Conservation (phyloP, 2,888 invertebrate species). For the Acanthoscelides obtectus region DNA sequence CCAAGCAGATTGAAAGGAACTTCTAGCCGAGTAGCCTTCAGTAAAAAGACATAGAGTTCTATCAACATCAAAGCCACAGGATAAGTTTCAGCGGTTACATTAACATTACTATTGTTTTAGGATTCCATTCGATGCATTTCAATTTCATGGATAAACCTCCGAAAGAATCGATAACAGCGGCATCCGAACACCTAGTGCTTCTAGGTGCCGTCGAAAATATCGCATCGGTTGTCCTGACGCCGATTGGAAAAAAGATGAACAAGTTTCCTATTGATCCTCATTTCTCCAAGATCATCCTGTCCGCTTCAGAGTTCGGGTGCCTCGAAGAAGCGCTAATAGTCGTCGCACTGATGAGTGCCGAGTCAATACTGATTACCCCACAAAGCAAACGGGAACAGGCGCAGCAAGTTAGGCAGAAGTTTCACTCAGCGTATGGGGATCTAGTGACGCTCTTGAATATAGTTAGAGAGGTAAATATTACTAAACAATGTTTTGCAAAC, state of each 20-base stretch:
- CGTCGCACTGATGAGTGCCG: slow-evolving; percentile 83
- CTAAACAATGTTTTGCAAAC: neutral
- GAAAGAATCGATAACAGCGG: slow-evolving; percentile 62
- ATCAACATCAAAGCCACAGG: too few relatives aligned
- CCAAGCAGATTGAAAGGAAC: too few relatives aligned
- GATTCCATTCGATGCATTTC: slow-evolving; percentile 75
- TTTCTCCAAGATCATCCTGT: slow-evolving; percentile 44
- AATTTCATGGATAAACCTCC: slow-evolving; percentile 90
- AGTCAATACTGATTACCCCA: slow-evolving; percentile 76
- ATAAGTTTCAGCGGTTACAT: too few relatives aligned
- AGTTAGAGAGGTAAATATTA: slow-evolving; percentile 63
- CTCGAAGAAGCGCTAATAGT: slow-evolving; percentile 79
- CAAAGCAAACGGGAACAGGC: slow-evolving; percentile 74
- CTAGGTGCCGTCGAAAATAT: slow-evolving; percentile 66
- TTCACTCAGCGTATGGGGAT: slow-evolving; percentile 83
- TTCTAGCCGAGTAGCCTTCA: too few relatives aligned
- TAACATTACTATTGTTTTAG: too few relatives aligned
- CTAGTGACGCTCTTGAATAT: slow-evolving; percentile 89
- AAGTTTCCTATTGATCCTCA: slow-evolving; percentile 90
- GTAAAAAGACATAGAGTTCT: too few relatives aligned
- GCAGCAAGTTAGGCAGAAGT: slow-evolving; percentile 68
- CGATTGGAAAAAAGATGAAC: slow-evolving; percentile 79
- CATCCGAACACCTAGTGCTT: slow-evolving; percentile 60
- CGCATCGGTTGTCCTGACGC: slow-evolving; percentile 63
- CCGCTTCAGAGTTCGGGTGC: slow-evolving; percentile 72